These are phyloP conservation scores for Lepidochitona cinerea DNA, from an alignment of 2,888 invertebrate species.

Conservation along the genomic window DNA sequence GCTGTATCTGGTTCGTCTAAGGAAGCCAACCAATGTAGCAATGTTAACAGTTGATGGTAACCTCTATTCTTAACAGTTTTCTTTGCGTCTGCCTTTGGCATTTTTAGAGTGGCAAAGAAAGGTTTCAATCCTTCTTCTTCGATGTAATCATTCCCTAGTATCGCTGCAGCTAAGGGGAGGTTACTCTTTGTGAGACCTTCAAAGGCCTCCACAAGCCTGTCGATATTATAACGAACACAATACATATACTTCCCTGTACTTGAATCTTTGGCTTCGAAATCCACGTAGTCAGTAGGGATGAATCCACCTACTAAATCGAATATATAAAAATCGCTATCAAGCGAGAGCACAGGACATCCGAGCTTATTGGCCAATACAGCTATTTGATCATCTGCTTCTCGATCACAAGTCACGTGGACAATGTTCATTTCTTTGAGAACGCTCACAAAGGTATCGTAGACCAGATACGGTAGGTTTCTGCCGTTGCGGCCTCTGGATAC, in stretches of 20 bases:
- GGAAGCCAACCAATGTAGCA: constrained; percentile 83
- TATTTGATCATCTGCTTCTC: constrained; percentile 92
- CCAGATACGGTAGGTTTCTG: constrained; percentile 82
- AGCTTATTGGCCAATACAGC: constrained; percentile 85
- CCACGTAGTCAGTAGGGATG: constrained; percentile 78
- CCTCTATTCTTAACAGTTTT: constrained; percentile 22
- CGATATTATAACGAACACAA: constrained; percentile 78
- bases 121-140: constrained; percentile 76
- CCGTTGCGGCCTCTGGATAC: constrained; percentile 48
- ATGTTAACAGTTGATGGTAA: constrained; percentile 75
- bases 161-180: constrained; percentile 84
- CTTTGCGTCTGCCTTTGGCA: constrained; percentile 71
- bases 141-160: constrained; percentile 93
- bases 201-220: constrained; percentile 79
- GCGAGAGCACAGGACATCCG: constrained; percentile 89
- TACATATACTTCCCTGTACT: constrained; percentile 23
- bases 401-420: constrained; percentile 81
- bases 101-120: constrained; percentile 77
- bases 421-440: constrained; percentile 79
- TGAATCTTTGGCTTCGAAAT: constrained; percentile 35
- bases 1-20: constrained; percentile 76
- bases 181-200: constrained; percentile 79
- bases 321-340: constrained; percentile 95
- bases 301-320: constrained; percentile 82
- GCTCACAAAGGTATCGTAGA: constrained; percentile 82